Evolutionary conservation across 2,113 vertebrate species (phyloP).

Genomic region (Vidua macroura): DNA sequence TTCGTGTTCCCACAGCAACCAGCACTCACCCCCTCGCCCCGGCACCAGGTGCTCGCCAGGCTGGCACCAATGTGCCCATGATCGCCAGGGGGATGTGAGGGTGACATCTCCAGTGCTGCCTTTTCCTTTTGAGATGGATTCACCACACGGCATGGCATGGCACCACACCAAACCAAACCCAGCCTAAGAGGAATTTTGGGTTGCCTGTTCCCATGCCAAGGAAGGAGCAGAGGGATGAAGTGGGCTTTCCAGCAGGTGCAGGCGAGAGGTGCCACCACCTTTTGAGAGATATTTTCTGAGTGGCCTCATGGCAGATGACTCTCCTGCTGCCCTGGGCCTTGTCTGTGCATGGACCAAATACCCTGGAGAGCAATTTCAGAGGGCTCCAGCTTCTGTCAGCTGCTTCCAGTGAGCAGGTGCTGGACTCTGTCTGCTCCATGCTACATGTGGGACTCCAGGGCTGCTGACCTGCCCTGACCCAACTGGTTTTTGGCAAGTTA

Average conservation of each 20-base stretch:
- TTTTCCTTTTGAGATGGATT: background rate
- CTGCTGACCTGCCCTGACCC: background rate
- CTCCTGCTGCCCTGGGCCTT: accelerated
- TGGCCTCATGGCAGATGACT: background rate
- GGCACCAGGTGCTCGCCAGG: accelerated
- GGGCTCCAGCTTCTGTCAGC: accelerated
- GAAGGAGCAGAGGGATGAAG: background rate
- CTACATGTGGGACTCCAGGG: accelerated
- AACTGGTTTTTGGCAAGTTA: background rate
- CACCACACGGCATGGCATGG: accelerated
- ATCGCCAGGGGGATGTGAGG: accelerated
- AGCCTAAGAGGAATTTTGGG: background rate
- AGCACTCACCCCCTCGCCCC: accelerated
- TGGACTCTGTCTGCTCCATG: accelerated
- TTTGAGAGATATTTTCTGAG: background rate
- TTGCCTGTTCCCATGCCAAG: background rate
- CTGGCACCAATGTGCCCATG: accelerated
- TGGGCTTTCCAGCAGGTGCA: background rate
- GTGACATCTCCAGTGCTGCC: background rate
- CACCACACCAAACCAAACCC: background rate
- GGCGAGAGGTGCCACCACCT: background rate
- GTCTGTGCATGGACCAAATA: background rate
- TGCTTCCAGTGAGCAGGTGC: background rate
- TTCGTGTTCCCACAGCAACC: conserved; percentile 26
- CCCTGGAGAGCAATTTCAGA: background rate